phyloP scores from a whole-genome alignment of 2,113 vertebrate species.

The Alosa alosa region DNA sequence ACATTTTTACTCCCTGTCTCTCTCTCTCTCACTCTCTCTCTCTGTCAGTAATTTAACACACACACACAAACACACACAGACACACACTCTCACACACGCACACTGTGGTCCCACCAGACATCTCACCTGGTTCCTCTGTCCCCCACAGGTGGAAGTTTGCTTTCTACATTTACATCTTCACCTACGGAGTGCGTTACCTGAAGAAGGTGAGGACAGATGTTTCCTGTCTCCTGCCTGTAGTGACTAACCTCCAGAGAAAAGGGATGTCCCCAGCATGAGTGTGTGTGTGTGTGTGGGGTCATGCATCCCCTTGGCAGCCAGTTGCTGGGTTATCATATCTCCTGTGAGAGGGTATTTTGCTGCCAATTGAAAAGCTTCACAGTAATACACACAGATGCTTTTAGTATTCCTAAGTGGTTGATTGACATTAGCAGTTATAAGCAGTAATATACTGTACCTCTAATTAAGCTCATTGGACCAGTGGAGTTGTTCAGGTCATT shows the following conservation, averaged over 20 bases:
- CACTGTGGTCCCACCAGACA: not conserved
- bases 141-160: slow-evolving; percentile 11
- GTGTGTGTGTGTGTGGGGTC: not conserved
- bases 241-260: not conserved
- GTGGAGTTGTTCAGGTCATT: too few relatives aligned
- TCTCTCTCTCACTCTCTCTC: not conserved
- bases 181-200: not conserved
- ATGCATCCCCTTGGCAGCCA: too few relatives aligned
- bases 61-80: not conserved
- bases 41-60: not conserved
- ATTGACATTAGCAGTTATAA: too few relatives aligned
- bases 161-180: slow-evolving; percentile 1
- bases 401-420: too few relatives aligned
- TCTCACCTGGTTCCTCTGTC: not conserved
- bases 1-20: too few relatives aligned
- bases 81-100: not conserved
- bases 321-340: too few relatives aligned
- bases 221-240: not conserved
- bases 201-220: not conserved
- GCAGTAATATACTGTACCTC: too few relatives aligned
- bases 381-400: too few relatives aligned
- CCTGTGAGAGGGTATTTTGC: too few relatives aligned
- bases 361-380: too few relatives aligned
- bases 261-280: not conserved
- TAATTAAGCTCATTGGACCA: too few relatives aligned